Evolutionary conservation across 1,140 invertebrate species (phyloP), one percentile per base, ranked within the genome.

Genomic region (Caenorhabditis elegans): DNA sequence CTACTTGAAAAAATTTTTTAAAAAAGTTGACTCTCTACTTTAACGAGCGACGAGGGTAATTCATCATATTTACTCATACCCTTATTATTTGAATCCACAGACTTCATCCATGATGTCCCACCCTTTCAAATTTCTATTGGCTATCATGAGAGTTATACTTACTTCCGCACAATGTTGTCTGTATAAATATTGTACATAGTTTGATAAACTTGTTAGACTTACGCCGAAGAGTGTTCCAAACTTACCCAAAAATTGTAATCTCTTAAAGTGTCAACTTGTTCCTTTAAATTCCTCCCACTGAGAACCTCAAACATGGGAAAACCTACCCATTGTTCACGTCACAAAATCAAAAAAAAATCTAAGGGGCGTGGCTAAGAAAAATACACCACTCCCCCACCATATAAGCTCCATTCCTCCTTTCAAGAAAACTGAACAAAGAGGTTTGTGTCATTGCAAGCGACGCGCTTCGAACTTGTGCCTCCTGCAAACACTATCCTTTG

Each of bases 11-110:
- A n/a, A n/a, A n/a, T n/a, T n/a, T n/a, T n/a, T n/a, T n/a, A n/a
- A n/a, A n/a, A n/a, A n/a, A n/a, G n/a, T n/a, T n/a, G n/a, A n/a
- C n/a, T n/a, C n/a, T n/a, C n/a, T n/a, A n/a, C n/a, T n/a, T n/a
- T n/a, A n/a, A n/a, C n/a, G n/a, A n/a, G n/a, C n/a, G n/a, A n/a
- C n/a, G 28, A 31, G 53, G 28, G 53, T 60, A 60, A 70, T 70
- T 70, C 60, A 70, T 70, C 60, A 70, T 70, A 24, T 70, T 39
- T 70, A 70, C n/a, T 70, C 60, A 22, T 39, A 70, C 39, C 60
- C 53, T 60, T 70, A 36, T 36, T 70, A 70, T 39, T 39, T 8
- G n/a, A 39, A 22, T 70, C 60, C 22, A 70, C 31, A 70, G 34
- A 43, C 60, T 39, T 39, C 34, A 43, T 70, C 34, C 19, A 19